These are phyloP conservation scores for Lysiphlebus fabarum DNA, from an alignment of 1,140 invertebrate species.

Conservation along the genomic window DNA sequence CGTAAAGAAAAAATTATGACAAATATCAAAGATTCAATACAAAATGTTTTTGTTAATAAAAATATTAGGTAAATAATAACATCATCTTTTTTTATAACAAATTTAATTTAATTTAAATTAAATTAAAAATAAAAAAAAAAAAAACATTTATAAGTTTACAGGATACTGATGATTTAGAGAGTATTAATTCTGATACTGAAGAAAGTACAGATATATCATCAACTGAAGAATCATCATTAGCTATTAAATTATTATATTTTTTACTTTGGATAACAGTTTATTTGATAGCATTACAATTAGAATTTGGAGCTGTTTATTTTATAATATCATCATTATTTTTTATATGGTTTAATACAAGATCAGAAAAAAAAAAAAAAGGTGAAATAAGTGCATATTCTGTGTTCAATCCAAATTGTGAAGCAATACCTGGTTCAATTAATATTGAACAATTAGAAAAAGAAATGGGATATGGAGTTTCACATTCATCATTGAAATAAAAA, in stretches of 20 bases:
- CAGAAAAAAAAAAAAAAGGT: slow-evolving; percentile 63
- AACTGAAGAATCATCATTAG: slow-evolving; percentile 28
- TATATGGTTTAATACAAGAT: slow-evolving; percentile 82
- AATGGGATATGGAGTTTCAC: slow-evolving; percentile 49
- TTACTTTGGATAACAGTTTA: slow-evolving; percentile 67
- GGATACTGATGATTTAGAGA: slow-evolving; percentile 39
- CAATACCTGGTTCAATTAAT: slow-evolving; percentile 89
- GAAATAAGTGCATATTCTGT: slow-evolving; percentile 96
- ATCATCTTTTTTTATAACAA: no score
- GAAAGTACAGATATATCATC: slow-evolving; percentile 33
- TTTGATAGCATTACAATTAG: slow-evolving; percentile 68
- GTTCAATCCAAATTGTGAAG: slow-evolving; percentile 91
- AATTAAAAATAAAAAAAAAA: background rate
- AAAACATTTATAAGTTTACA: slow-evolving; percentile 33
- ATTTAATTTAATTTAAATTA: slow-evolving; percentile 12
- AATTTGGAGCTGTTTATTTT: slow-evolving; percentile 91
- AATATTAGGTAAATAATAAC: slow-evolving; percentile 3
- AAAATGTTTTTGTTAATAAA: slow-evolving; percentile 32
- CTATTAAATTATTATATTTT: slow-evolving; percentile 50
- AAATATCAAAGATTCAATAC: slow-evolving; percentile 33
- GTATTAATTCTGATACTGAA: slow-evolving; percentile 33
- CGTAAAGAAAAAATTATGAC: slow-evolving; percentile 37
- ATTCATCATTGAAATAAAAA: background rate
- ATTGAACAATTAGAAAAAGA: slow-evolving; percentile 93
- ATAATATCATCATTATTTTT: slow-evolving; percentile 73